Evolutionary conservation across 2,888 invertebrate genomes (phyloP), one percentile per base, ranked within the genome.

Genomic region (Caenorhabditis sinica): DNA sequence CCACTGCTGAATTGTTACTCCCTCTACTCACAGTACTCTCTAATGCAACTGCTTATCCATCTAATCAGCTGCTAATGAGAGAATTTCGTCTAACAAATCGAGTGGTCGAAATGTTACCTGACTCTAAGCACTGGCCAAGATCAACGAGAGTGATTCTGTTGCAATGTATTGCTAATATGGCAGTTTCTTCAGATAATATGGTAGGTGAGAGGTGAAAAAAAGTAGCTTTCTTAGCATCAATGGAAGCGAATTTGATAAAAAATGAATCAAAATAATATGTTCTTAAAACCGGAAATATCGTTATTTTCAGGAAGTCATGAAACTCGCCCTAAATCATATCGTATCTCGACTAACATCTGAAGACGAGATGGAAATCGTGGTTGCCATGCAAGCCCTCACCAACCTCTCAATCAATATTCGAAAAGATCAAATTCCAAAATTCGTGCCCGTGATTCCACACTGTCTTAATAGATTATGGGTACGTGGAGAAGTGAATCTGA

Each of bases 141-240:
- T 87, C 89, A 3, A 90, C 89, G 36, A 87, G 90, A 56, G 84
- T 91, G 23, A 91, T 91, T 86, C 75, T 91, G n/a, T 82, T 91
- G 11, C 91, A 91, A 76, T 91, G 91, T 60, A 87, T 91, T 15
- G 91, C 91, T 17, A 91, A 91, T 82, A 91, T 91, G 91, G 87
- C 88, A 6, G 89, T 88, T 0, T 33, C 60, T 0, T 60, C 60
- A n/a, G 60, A 60, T 60, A 60, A 60, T 60, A 60, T 43, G 65
- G 65, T 45, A 3, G 6, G 43, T 63, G 15, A 13, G 36, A 9
- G 15, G 45, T 17, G 45, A 45, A n/a, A 49, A 49, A 20, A 49
- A n/a, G 0, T 49, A 45, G 15, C 5, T 17, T 15, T 5, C 1
- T 40, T 13, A 40, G 1, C 4, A 13, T 40, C 11, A 40, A 4